Percentiles rank a stretch among this genome's conserved stretches.
These are phyloP conservation scores for Asarcornis scutulata DNA, from an alignment of 2,113 vertebrate species.

Conservation along the genomic window DNA sequence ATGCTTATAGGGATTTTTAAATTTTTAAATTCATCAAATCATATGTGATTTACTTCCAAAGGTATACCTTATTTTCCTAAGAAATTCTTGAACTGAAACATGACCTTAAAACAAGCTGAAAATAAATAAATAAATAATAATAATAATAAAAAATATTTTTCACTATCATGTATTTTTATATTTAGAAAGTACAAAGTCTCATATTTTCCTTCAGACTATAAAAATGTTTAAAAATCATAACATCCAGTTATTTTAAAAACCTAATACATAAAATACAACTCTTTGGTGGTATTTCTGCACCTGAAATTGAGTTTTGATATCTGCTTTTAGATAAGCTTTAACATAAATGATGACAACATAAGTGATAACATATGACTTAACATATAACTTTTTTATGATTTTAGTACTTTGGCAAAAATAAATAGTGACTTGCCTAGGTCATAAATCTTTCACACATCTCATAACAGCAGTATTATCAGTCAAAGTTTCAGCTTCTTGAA, in stretches of 20 bases:
- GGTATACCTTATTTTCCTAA: neutral
- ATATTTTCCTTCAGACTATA: neutral
- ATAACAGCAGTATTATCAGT: neutral
- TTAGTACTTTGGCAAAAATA: neutral
- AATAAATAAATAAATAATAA: neutral
- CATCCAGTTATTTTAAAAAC: neutral
- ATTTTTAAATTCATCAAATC: neutral
- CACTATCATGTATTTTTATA: neutral
- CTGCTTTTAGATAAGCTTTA: neutral
- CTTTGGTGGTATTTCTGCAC: neutral
- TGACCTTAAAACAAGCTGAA: neutral
- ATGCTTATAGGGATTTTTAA: too few species aligned
- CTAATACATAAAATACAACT: fast-evolving
- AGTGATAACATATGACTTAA: too few species aligned
- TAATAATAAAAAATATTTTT: neutral
- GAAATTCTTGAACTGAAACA: neutral
- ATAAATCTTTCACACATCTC: neutral
- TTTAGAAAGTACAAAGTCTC: neutral
- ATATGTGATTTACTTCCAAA: neutral
- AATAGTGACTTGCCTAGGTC: neutral
- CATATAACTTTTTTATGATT: too few species aligned
- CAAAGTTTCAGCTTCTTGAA: neutral
- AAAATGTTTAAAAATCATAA: fast-evolving
- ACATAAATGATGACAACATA: neutral
- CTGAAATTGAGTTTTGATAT: neutral